phyloP scores from a whole-genome alignment of 2,797 vertebrate species.

The Caiman crocodilus region DNA sequence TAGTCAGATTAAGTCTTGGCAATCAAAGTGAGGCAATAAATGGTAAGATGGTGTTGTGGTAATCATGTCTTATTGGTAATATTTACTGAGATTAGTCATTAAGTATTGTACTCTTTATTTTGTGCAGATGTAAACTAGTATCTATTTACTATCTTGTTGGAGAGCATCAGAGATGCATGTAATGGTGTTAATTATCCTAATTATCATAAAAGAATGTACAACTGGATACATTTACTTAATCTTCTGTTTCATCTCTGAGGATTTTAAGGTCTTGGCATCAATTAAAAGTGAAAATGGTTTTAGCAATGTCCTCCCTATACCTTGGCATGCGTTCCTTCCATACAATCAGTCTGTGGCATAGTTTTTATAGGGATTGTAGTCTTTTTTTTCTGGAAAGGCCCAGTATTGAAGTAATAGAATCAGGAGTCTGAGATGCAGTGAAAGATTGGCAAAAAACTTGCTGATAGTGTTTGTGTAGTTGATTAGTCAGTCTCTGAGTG shows the following conservation, averaged over 20 bases:
- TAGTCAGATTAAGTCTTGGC: constrained; percentile 53
- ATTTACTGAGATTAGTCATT: constrained; percentile 8
- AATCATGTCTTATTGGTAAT: constrained; percentile 31
- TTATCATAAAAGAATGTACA: background rate
- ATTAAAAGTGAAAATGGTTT: background rate
- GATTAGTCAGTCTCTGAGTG: background rate
- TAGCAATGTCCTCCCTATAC: background rate
- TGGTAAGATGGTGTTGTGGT: constrained; percentile 14
- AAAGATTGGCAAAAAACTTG: background rate
- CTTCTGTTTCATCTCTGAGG: background rate
- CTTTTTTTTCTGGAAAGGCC: background rate
- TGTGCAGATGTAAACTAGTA: constrained; percentile 4
- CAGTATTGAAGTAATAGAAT: background rate
- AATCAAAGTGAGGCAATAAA: constrained; percentile 39
- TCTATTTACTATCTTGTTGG: background rate
- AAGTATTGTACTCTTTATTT: constrained; percentile 21
- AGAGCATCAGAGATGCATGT: background rate
- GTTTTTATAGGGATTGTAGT: background rate
- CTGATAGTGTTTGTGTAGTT: background rate
- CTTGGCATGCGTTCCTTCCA: background rate
- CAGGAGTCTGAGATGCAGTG: background rate
- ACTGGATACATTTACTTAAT: background rate
- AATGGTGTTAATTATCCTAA: constrained; percentile 18
- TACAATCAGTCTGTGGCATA: background rate
- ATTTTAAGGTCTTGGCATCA: background rate